Conservation (phyloP, 2,797 vertebrate genomes). For the Anguilla obscura region DNA sequence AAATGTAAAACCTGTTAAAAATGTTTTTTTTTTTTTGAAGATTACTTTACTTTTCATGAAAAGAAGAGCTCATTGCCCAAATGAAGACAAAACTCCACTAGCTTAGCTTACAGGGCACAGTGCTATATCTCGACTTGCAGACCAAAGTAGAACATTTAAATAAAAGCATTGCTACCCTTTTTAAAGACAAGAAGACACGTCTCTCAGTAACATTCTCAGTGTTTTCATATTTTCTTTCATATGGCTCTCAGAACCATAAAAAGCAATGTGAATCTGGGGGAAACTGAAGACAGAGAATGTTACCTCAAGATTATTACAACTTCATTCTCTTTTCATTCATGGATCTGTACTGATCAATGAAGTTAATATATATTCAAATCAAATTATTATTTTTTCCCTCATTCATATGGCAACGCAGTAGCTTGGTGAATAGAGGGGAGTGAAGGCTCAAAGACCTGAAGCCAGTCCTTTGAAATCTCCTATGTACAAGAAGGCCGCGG, state of each 20-base stretch:
- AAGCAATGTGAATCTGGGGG: background rate
- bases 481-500: background rate
- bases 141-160: background rate
- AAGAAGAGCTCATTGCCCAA: background rate
- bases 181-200: background rate
- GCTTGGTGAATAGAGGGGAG: background rate
- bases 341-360: background rate
- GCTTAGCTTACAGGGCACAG: background rate
- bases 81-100: background rate
- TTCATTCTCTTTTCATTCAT: constrained; percentile 2
- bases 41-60: background rate
- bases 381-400: background rate
- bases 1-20: too few species aligned
- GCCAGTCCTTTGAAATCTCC: background rate
- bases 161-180: background rate
- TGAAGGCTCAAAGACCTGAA: background rate
- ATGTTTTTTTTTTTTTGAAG: background rate
- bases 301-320: background rate
- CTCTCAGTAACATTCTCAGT: constrained; percentile 15
- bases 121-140: background rate
- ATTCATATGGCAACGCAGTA: background rate
- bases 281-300: background rate
- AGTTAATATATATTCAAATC: constrained; percentile 8
- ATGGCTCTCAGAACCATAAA: constrained; percentile 16
- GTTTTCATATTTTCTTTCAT: constrained; percentile 1